These are phyloP conservation scores for Chlorospingus semifuscus DNA, from an alignment of 2,797 vertebrate species.

Conservation along the genomic window DNA sequence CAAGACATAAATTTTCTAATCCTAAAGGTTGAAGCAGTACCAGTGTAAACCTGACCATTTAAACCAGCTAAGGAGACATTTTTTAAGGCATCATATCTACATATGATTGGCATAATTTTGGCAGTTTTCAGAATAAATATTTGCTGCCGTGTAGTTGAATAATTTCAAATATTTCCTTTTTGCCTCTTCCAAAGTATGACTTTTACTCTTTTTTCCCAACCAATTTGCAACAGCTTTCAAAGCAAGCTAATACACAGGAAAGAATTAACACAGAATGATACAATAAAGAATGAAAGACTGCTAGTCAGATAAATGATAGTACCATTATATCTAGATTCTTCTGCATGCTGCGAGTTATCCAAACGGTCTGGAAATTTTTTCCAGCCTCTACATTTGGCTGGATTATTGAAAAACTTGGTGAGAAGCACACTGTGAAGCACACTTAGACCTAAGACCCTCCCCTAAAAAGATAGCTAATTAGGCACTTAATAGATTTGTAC, in stretches of 20 bases:
- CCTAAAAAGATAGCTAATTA: not conserved
- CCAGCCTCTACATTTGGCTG: not conserved
- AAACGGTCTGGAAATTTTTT: not conserved
- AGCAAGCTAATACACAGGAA: not conserved
- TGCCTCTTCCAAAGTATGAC: not conserved
- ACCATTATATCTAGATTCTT: not conserved
- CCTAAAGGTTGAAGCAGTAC: not conserved
- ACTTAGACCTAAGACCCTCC: not conserved
- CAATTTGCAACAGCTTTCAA: not conserved
- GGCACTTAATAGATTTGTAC: not conserved
- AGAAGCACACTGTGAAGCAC: not conserved
- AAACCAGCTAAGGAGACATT: not conserved
- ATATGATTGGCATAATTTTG: not conserved
- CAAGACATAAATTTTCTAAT: not conserved
- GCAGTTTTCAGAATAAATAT: not conserved
- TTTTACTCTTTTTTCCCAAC: not conserved
- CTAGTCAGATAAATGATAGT: not conserved
- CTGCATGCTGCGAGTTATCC: not conserved
- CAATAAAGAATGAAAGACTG: not conserved
- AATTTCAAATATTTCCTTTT: not conserved
- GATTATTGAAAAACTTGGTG: not conserved
- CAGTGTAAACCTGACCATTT: not conserved
- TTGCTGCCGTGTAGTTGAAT: not conserved
- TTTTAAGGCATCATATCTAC: not conserved
- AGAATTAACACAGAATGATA: not conserved